phyloP scores from a whole-genome alignment of 2,888 invertebrate species.

The Aporophyla nigra region DNA sequence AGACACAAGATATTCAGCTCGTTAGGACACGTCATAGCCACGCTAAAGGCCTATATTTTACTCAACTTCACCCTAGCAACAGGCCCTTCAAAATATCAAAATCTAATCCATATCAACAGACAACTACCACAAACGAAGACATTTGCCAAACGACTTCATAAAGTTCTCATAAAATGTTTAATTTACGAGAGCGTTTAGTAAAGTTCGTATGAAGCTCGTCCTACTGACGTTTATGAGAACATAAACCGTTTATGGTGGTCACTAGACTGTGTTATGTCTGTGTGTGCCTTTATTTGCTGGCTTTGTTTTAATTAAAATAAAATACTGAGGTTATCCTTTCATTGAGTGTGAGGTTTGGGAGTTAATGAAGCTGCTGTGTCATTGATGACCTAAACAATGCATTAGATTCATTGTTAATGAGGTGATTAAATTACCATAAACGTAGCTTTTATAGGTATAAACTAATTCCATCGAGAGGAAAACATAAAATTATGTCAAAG shows the following conservation, averaged over 20 bases:
- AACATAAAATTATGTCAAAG: neutral
- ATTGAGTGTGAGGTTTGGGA: neutral
- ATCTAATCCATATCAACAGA: conserved; percentile 35
- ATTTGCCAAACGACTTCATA: conserved; percentile 66
- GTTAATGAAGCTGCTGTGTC: neutral
- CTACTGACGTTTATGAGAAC: conserved; percentile 61
- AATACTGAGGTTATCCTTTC: neutral
- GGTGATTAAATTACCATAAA: too few relatives aligned
- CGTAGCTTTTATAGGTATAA: neutral
- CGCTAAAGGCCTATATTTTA: neutral
- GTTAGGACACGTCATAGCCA: too few relatives aligned
- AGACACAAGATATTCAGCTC: neutral
- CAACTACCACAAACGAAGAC: conserved; percentile 57
- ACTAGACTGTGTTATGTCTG: conserved; percentile 49
- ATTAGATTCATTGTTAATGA: neutral
- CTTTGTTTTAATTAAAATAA: conserved; percentile 34
- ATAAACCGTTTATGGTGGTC: conserved; percentile 67
- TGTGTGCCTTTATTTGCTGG: conserved; percentile 33
- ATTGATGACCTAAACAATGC: neutral
- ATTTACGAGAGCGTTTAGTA: conserved; percentile 66
- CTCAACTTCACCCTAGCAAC: neutral
- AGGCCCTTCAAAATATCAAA: conserved; percentile 30
- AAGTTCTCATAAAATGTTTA: conserved; percentile 62
- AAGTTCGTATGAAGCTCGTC: conserved; percentile 60
- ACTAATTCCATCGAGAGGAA: neutral